These are phyloP conservation scores for Lepus europaeus DNA, from an alignment of 2,113 vertebrate genomes.

Conservation along the genomic window DNA sequence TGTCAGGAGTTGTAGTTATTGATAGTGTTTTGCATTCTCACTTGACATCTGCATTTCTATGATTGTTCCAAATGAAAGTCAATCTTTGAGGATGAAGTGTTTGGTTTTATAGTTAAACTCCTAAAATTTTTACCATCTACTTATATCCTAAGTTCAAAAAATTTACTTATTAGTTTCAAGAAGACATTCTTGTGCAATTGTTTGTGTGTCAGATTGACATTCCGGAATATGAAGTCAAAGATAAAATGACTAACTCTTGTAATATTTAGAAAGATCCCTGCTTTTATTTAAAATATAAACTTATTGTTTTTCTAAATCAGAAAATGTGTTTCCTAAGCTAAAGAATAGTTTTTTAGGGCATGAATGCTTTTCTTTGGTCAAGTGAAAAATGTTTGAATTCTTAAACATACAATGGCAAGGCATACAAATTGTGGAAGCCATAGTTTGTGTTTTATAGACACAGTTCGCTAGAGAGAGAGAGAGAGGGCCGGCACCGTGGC, in stretches of 20 bases:
- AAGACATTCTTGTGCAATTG: neutral
- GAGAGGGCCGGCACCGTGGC: too few species aligned
- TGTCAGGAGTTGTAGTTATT: neutral
- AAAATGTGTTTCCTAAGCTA: neutral
- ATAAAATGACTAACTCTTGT: neutral
- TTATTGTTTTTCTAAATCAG: neutral
- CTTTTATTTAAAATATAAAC: neutral
- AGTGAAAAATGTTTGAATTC: neutral
- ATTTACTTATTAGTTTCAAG: neutral
- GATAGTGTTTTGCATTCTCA: neutral
- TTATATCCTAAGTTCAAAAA: neutral
- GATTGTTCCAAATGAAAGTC: neutral
- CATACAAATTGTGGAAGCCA: neutral
- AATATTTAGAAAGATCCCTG: neutral
- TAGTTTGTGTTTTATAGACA: neutral
- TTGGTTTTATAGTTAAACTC: neutral
- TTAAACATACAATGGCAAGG: neutral
- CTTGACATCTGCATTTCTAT: neutral
- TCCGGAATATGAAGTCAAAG: neutral
- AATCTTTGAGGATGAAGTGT: neutral
- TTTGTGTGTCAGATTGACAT: neutral
- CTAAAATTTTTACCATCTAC: neutral
- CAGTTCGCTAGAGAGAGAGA: too few species aligned
- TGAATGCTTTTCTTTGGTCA: neutral
- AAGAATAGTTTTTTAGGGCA: neutral